Percentiles rank a stretch among this genome's conserved stretches.
Evolutionary conservation across 2,113 vertebrate genomes (phyloP).

Genomic region (Cariama cristata): DNA sequence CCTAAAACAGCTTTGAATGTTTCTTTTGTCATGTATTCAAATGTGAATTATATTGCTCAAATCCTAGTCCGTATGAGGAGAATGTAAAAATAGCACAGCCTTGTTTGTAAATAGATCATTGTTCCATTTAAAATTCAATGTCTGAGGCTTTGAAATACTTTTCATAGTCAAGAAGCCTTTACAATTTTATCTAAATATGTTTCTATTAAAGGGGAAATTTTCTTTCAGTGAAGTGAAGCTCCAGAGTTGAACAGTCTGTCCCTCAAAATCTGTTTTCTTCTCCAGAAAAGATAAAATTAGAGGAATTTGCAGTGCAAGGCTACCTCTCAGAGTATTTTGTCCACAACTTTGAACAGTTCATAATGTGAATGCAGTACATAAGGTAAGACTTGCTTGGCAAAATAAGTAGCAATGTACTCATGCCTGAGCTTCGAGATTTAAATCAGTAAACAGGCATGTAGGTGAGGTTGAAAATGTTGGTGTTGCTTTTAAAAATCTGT

Average conservation of each 20-base stretch:
- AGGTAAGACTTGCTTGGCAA: not conserved
- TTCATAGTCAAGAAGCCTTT: not conserved
- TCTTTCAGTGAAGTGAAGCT: not conserved
- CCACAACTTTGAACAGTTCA: not conserved
- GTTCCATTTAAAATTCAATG: not conserved
- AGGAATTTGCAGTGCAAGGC: not conserved
- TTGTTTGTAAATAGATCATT: not conserved
- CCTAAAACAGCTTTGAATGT: not conserved
- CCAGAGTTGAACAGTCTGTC: not conserved
- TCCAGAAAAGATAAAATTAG: not conserved
- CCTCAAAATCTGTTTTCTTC: not conserved
- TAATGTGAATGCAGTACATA: not conserved
- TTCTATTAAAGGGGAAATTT: not conserved
- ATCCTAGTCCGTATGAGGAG: not conserved
- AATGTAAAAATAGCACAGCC: not conserved
- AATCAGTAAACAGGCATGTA: not conserved
- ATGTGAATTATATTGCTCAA: not conserved
- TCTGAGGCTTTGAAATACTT: not conserved
- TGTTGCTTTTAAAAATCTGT: not conserved
- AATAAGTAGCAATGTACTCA: not conserved
- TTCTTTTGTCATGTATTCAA: slow-evolving; percentile 24
- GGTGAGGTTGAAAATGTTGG: not conserved
- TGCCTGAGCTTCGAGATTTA: not conserved
- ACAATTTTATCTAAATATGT: not conserved
- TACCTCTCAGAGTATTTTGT: not conserved